phyloP scores from a whole-genome alignment of 2,888 invertebrate genomes.

The Mythimna albipuncta region DNA sequence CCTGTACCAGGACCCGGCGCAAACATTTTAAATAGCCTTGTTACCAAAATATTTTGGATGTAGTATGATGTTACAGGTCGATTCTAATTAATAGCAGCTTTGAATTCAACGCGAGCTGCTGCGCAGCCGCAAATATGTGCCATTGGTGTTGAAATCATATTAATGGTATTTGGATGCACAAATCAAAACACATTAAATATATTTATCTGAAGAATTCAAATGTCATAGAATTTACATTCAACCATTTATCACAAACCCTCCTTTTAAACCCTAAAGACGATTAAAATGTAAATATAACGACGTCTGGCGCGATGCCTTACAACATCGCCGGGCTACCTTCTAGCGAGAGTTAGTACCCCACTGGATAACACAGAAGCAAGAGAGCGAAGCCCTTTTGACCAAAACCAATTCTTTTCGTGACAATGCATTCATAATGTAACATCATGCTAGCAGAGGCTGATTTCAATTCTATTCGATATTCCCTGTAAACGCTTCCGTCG shows the following conservation, averaged over 20 bases:
- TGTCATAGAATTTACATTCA: neutral
- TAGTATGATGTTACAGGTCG: neutral
- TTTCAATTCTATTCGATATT: too few relatives aligned
- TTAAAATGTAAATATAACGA: slow-evolving; percentile 6
- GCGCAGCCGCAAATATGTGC: too few relatives aligned
- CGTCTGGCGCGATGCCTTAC: slow-evolving; percentile 92
- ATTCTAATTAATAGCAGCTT: neutral
- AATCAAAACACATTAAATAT: neutral
- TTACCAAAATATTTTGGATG: neutral
- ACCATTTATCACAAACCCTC: neutral
- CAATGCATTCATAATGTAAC: neutral
- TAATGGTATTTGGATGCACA: neutral
- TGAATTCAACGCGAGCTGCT: neutral
- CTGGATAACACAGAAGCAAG: slow-evolving; percentile 58
- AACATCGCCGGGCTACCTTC: slow-evolving; percentile 92
- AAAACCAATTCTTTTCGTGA: neutral
- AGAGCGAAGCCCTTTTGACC: neutral
- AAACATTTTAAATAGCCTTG: neutral
- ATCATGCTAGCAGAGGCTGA: neutral
- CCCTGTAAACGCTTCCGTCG: too few relatives aligned
- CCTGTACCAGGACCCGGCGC: too few relatives aligned
- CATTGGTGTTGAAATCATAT: too few relatives aligned
- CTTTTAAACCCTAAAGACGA: neutral
- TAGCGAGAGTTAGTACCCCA: slow-evolving; percentile 83
- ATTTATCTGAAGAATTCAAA: neutral